Evolutionary conservation across 2,797 vertebrate genomes (phyloP), one percentile per base, ranked within the genome.

Genomic region (Rhinogobio ventralis): DNA sequence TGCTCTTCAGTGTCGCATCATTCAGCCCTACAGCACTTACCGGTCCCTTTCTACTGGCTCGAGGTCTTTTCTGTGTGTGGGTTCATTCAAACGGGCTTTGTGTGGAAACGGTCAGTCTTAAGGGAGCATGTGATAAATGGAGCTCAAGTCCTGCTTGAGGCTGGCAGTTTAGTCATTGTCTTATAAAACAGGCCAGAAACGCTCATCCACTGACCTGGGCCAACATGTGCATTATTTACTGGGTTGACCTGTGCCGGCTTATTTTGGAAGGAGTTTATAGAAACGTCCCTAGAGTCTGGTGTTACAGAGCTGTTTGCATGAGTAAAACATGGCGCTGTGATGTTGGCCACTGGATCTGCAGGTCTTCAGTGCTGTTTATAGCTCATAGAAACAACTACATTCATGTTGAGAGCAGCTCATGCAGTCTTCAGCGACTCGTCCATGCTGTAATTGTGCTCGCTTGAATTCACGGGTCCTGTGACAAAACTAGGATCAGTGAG

Each of bases 131-230:
- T 67, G 85, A 55, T 67, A 57, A 83, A 86, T 86, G 74, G 42
- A 53, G 42, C 15, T 69, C 57, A 11, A 25, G 23, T 77, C 25
- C 62, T 42, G 36, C 73, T 51, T 7, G 19, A 53, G 53, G 25
- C 67, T 20, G 49, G 42, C 67, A 71, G 36, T 83, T 86, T 79
- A 79, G 66, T 79, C 55, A 79, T 7, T 57, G 67, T 83, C 76
- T 79, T 51, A 28, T 83, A 87, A 81, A 84, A 76, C 57, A 75
- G 81, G 60, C 33, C 81, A 80, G 25, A 79, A 68, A 68, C 25
- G 23, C 76, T 57, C 8, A 28, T 33, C 66, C 8, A 17, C 28
- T 5, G 62, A 69, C 33, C 62, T 33, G 36, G 1, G 33, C 10
- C 23, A 60, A 76, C 53, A 53, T 19, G 20, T 66, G 77, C 82